Conservation (phyloP, 2,888 invertebrate species). For the Xestia xanthographa region DNA sequence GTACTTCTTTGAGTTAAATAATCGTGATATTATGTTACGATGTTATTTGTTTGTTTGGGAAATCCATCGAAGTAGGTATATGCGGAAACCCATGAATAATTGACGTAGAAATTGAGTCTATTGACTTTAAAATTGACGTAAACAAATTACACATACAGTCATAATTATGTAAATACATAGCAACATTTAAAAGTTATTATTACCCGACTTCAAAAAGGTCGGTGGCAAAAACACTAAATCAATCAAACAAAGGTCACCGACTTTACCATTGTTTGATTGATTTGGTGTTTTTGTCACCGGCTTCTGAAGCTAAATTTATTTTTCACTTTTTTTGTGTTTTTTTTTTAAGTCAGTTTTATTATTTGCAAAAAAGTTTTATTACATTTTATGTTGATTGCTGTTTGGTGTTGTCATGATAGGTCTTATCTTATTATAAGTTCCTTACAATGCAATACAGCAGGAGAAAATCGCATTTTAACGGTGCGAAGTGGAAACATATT, state of each 20-base stretch:
- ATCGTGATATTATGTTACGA: background rate
- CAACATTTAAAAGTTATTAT: background rate
- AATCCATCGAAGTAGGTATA: background rate
- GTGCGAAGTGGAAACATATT: background rate
- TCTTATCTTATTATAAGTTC: background rate
- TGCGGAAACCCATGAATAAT: background rate
- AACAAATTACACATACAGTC: background rate
- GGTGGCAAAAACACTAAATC: no score
- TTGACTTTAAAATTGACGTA: conserved; percentile 17
- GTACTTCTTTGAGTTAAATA: background rate
- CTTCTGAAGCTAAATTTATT: no score
- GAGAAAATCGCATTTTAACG: background rate
- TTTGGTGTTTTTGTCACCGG: no score
- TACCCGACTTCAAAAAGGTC: background rate
- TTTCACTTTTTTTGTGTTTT: no score
- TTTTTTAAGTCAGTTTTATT: no score
- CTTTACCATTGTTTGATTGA: no score
- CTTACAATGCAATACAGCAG: background rate
- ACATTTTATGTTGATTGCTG: background rate
- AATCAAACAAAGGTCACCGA: no score
- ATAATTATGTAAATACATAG: background rate
- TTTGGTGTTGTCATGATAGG: background rate
- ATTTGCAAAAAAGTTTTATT: no score
- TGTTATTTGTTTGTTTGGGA: background rate
- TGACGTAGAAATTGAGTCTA: conserved; percentile 6